A percentile compares a stretch with the other conserved stretches of the same genome.
phyloP scores from a whole-genome alignment of 92 coral and sea anemone species.

The Heliopora coerulea region DNA sequence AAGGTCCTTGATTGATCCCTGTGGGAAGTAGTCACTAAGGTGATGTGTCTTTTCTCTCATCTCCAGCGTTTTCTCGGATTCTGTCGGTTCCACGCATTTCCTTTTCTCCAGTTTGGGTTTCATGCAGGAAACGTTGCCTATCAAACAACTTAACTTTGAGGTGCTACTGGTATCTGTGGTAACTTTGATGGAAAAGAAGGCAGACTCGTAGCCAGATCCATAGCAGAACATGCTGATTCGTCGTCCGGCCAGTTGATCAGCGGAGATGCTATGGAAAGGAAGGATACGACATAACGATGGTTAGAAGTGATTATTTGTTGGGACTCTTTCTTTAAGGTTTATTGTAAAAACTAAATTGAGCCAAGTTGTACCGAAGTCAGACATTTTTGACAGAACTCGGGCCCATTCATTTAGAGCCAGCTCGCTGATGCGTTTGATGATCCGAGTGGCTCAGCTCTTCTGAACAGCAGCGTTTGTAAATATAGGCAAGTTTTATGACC shows the following conservation, averaged over 20 bases:
- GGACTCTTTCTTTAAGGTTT: too few relatives aligned
- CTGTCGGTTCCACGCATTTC: constrained; percentile 67
- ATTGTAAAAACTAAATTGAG: too few relatives aligned
- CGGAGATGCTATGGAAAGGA: constrained; percentile 73
- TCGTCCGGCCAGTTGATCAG: constrained; percentile 67
- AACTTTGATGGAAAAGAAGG: constrained; percentile 81
- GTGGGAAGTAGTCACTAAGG: constrained; percentile 58
- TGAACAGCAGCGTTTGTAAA: too few relatives aligned
- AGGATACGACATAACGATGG: too few relatives aligned
- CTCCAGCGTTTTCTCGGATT: constrained; percentile 69
- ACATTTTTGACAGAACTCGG: too few relatives aligned
- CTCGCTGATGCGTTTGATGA: too few relatives aligned
- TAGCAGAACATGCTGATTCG: constrained; percentile 83
- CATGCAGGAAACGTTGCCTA: constrained; percentile 64
- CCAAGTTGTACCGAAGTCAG: too few relatives aligned
- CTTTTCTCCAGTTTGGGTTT: constrained; percentile 76
- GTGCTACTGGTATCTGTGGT: constrained; percentile 52
- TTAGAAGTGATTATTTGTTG: too few relatives aligned
- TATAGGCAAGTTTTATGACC: too few relatives aligned
- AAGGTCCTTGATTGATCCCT: constrained; percentile 58
- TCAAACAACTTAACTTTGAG: constrained; percentile 57
- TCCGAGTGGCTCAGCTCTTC: too few relatives aligned
- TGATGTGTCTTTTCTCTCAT: constrained; percentile 71
- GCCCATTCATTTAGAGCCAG: too few relatives aligned
- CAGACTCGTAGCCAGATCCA: constrained; percentile 90